Conservation (phyloP, 2,797 vertebrate species). For the Eurystomus glaucurus region DNA sequence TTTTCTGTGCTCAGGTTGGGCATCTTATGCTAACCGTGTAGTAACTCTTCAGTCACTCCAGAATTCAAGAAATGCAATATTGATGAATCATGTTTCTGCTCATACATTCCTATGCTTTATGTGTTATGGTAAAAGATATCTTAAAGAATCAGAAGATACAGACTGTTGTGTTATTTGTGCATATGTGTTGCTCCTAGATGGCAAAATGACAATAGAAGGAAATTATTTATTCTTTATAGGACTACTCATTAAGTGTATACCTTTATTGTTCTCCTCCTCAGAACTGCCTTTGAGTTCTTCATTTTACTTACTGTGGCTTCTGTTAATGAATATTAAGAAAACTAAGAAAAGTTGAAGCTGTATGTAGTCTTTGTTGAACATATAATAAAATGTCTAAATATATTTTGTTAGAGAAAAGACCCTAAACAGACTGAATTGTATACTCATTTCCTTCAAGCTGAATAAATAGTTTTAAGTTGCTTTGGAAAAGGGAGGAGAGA, state of each 20-base stretch:
- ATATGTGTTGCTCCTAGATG: neutral
- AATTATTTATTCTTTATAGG: neutral
- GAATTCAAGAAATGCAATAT: neutral
- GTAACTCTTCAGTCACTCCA: neutral
- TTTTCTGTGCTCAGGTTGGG: neutral
- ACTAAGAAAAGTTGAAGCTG: neutral
- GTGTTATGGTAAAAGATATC: neutral
- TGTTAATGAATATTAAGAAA: neutral
- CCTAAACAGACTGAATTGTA: fast-evolving
- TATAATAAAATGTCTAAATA: neutral
- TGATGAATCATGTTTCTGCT: neutral
- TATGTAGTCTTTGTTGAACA: neutral
- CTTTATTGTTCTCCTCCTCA: neutral
- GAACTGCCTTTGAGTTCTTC: neutral
- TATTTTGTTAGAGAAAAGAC: neutral
- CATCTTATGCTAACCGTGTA: neutral
- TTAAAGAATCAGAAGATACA: neutral
- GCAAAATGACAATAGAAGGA: neutral
- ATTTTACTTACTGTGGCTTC: neutral
- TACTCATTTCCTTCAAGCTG: neutral
- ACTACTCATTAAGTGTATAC: neutral
- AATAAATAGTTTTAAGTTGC: neutral
- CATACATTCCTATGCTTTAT: neutral
- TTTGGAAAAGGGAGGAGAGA: neutral
- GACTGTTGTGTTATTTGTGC: neutral